Conservation (phyloP, 2,113 vertebrate species). For the Etia nguti region DNA sequence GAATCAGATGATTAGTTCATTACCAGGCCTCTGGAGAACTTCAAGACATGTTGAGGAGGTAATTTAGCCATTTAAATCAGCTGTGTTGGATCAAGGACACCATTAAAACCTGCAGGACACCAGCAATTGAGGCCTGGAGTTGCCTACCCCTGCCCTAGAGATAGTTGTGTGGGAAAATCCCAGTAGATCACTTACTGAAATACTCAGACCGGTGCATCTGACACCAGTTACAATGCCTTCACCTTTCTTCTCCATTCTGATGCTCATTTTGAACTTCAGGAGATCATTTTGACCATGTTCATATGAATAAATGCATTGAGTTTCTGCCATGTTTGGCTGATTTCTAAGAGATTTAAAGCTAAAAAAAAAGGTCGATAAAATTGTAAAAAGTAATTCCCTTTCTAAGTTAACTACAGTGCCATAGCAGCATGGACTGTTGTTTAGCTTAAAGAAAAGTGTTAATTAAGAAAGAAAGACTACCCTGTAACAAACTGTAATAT, state of each 20-base stretch:
- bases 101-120: no score
- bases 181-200: fast-evolving
- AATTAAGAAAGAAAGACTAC: not conserved
- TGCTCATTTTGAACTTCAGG: not conserved
- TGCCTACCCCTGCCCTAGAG: no score
- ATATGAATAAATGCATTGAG: not conserved
- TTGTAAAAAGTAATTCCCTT: not conserved
- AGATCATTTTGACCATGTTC: not conserved
- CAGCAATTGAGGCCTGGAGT: no score
- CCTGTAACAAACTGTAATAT: not conserved
- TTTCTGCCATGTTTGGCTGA: fast-evolving
- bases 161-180: not conserved
- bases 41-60: no score
- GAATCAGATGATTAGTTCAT: no score
- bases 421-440: not conserved
- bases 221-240: not conserved
- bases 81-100: no score
- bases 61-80: no score
- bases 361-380: not conserved
- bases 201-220: not conserved
- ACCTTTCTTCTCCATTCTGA: not conserved
- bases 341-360: not conserved
- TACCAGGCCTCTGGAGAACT: no score
- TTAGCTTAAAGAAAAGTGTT: not conserved
- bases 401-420: not conserved